Evolutionary conservation across 2,113 vertebrate genomes (phyloP).

Genomic region (Mola mola): DNA sequence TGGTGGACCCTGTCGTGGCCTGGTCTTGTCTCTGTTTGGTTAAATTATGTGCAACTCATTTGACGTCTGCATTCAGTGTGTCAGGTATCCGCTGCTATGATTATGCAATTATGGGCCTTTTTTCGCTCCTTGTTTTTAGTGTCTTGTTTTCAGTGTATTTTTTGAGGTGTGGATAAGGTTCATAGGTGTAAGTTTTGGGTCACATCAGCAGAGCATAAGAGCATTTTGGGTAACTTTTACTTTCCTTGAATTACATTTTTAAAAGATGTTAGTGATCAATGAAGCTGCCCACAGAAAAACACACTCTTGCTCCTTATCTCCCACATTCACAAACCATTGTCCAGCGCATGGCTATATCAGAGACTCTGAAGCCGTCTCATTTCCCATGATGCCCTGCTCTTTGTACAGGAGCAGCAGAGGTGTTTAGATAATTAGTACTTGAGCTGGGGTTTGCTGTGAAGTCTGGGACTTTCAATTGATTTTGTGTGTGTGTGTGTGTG

Average conservation of each 20-base stretch:
- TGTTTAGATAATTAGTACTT: constrained; percentile 66
- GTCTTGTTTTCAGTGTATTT: constrained; percentile 8
- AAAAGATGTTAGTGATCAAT: too few species aligned
- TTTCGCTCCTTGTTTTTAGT: constrained; percentile 62
- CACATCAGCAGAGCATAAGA: constrained; percentile 8
- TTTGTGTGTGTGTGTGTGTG: constrained; percentile 34
- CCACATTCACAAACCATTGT: constrained; percentile 28
- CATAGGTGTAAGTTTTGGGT: constrained; percentile 9
- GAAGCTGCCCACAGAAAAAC: constrained; percentile 46
- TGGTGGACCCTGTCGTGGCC: constrained; percentile 60
- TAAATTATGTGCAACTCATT: constrained; percentile 85
- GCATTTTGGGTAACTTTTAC: constrained; percentile 31
- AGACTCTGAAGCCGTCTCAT: constrained; percentile 20
- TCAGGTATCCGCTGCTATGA: constrained; percentile 84
- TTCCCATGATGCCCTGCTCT: constrained; percentile 66
- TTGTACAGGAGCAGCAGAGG: constrained; percentile 17
- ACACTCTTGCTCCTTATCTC: constrained; percentile 58
- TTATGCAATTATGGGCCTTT: constrained; percentile 85
- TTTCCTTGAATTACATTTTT: too few species aligned
- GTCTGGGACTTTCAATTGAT: constrained; percentile 73
- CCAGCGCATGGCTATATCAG: constrained; percentile 43
- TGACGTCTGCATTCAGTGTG: constrained; percentile 82
- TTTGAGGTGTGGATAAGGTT: background rate
- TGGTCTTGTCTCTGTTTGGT: constrained; percentile 82
- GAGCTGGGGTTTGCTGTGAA: constrained; percentile 62